Percentiles rank a stretch among this genome's conserved stretches.
These are phyloP conservation scores for Mythimna impura DNA, from an alignment of 2,888 invertebrate genomes.

Conservation along the genomic window DNA sequence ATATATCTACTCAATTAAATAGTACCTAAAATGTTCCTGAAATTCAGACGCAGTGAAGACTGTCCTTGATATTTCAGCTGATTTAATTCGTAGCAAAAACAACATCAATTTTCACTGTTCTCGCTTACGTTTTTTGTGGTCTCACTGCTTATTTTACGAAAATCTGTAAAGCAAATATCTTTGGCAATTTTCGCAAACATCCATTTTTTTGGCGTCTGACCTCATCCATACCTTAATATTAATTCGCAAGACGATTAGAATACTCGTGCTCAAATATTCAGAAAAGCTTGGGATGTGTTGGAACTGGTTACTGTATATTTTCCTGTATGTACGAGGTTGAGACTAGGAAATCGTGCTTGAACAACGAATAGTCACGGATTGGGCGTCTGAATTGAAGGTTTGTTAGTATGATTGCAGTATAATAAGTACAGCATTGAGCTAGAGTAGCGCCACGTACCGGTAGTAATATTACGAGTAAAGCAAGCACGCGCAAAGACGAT, in stretches of 20 bases:
- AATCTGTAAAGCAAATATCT: conserved; percentile 54
- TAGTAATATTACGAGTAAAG: conserved; percentile 62
- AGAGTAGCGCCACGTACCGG: conserved; percentile 59
- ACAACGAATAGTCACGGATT: conserved; percentile 72
- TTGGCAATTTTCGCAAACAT: conserved; percentile 58
- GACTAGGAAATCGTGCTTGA: conserved; percentile 72
- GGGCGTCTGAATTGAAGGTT: conserved; percentile 74
- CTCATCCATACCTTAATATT: conserved; percentile 62
- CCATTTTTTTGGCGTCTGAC: conserved; percentile 49
- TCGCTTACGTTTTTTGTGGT: conserved; percentile 20
- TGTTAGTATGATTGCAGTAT: conserved; percentile 66
- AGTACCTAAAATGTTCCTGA: neutral
- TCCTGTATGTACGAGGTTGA: conserved; percentile 64
- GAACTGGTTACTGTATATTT: conserved; percentile 54
- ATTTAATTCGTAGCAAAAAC: conserved; percentile 3
- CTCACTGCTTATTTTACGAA: conserved; percentile 13
- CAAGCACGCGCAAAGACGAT: conserved; percentile 80
- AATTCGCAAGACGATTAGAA: conserved; percentile 64
- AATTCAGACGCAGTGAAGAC: neutral
- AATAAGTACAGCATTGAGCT: conserved; percentile 63
- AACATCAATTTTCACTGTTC: neutral
- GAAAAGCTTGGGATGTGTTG: conserved; percentile 44
- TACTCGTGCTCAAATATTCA: conserved; percentile 63
- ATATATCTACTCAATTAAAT: too few species aligned
- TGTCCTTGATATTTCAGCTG: neutral